Percentiles rank a stretch among this genome's conserved stretches.
Evolutionary conservation across 2,888 invertebrate species (phyloP).

Genomic region (Sepioteuthis lessoniana): DNA sequence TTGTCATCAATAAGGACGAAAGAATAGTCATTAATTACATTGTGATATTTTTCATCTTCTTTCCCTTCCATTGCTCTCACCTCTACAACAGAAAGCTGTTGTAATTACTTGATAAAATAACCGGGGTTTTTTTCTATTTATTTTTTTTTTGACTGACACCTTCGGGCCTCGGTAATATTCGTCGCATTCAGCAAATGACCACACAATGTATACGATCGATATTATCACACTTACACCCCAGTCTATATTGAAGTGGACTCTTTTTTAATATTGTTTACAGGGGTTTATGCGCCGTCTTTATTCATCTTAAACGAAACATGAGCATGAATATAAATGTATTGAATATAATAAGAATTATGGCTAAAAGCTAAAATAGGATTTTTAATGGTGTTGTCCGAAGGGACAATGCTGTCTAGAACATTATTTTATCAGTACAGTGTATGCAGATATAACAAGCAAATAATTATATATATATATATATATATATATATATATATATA

Average conservation of each 20-base stretch:
- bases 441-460: no score
- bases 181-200: background rate
- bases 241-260: background rate
- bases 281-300: background rate
- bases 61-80: background rate
- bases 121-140: no score
- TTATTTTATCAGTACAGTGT: no score
- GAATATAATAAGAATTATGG: no score
- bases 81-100: background rate
- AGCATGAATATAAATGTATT: no score
- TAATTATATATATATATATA: no score
- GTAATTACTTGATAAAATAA: background rate
- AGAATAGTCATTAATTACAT: constrained; percentile 14
- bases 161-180: background rate
- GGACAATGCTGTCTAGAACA: no score
- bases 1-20: background rate
- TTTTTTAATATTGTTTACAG: background rate
- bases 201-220: background rate
- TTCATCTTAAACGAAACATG: no score
- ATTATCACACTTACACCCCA: background rate
- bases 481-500: no score
- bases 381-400: no score
- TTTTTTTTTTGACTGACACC: background rate
- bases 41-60: background rate
- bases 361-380: no score